phyloP scores from a whole-genome alignment of 2,113 vertebrate species.

The Pseudonaja textilis region DNA sequence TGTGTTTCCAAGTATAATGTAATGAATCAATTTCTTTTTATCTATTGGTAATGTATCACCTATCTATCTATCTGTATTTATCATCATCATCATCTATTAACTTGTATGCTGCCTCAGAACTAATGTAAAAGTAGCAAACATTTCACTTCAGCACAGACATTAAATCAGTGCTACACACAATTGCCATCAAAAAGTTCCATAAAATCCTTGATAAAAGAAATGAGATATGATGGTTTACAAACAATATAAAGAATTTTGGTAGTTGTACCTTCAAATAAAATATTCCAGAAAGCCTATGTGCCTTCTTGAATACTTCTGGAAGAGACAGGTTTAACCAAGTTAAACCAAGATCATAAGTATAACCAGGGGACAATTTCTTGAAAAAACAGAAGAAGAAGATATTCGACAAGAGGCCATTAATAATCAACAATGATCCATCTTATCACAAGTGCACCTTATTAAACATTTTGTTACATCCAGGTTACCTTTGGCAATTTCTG shows the following conservation, averaged over 20 bases:
- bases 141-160: neutral
- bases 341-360: neutral
- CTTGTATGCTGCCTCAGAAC: neutral
- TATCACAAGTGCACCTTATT: neutral
- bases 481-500: conserved; percentile 6
- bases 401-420: neutral
- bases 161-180: neutral
- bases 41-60: neutral
- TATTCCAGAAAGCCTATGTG: neutral
- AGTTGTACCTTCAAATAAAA: neutral
- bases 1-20: neutral
- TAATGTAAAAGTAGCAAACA: neutral
- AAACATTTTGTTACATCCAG: neutral
- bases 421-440: neutral
- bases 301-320: neutral
- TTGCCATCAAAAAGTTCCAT: neutral
- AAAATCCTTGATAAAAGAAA: neutral
- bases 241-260: neutral
- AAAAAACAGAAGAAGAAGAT: neutral
- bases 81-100: neutral
- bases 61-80: neutral
- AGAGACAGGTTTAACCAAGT: neutral
- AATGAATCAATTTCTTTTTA: neutral
- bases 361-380: neutral
- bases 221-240: neutral